A percentile compares a stretch with the other conserved stretches of the same genome.
phyloP scores from a whole-genome alignment of 1,140 invertebrate genomes.

The Pantala flavescens region DNA sequence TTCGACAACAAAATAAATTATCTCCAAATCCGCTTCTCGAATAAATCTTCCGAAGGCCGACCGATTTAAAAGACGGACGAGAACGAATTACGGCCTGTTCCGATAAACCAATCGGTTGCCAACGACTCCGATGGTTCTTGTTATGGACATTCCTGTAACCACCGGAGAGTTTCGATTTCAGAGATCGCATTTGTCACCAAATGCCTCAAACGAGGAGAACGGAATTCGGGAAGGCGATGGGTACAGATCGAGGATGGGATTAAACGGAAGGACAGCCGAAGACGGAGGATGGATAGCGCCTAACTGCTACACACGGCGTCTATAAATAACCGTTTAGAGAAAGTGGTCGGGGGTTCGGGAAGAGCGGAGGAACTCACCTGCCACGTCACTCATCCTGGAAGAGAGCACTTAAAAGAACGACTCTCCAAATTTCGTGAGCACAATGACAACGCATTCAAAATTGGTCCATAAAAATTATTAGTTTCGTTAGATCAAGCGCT shows the following conservation, averaged over 20 bases:
- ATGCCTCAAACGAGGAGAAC: background rate
- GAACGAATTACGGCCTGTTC: too few relatives aligned
- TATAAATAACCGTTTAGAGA: background rate
- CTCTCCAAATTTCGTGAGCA: background rate
- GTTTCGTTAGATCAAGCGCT: background rate
- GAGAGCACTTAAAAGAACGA: background rate
- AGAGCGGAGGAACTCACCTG: background rate
- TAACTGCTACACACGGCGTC: background rate
- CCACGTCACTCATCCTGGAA: background rate
- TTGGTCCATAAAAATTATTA: conserved; percentile 10
- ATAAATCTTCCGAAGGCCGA: too few relatives aligned
- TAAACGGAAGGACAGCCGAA: background rate
- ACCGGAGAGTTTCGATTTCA: too few relatives aligned
- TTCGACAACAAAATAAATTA: too few relatives aligned
- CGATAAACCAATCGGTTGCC: too few relatives aligned
- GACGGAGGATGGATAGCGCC: background rate
- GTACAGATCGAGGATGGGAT: background rate
- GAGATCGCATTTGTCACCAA: too few relatives aligned
- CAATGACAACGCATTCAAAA: conserved; percentile 2
- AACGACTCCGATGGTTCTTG: too few relatives aligned
- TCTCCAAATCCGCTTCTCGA: too few relatives aligned
- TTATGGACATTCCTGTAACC: too few relatives aligned
- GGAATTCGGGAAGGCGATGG: background rate
- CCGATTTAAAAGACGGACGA: too few relatives aligned
- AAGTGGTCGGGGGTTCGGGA: background rate